A percentile compares a stretch with the other conserved stretches of the same genome.
phyloP scores from a whole-genome alignment of 2,888 invertebrate species.

The Metellina segmentata region DNA sequence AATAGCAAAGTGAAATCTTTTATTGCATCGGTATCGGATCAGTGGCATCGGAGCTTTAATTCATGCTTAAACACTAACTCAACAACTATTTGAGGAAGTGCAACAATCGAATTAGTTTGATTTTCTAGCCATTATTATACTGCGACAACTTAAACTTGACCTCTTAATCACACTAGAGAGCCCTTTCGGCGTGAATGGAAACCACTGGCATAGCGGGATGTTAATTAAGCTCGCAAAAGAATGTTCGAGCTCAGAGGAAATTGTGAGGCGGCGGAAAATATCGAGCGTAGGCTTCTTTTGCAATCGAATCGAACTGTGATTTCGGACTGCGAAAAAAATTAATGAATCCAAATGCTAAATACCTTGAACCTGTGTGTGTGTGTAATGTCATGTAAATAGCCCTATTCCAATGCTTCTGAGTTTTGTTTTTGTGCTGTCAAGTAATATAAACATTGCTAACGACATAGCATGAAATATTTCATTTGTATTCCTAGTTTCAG shows the following conservation, averaged over 20 bases:
- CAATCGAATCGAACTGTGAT: slow-evolving; percentile 5
- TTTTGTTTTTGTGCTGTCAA: too few relatives aligned
- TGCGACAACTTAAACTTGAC: slow-evolving; percentile 41
- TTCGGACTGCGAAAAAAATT: not conserved
- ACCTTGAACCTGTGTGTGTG: not conserved
- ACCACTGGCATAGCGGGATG: not conserved
- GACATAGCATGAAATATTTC: too few relatives aligned
- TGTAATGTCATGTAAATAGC: not conserved
- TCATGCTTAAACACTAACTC: not conserved
- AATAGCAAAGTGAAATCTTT: not conserved
- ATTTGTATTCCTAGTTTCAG: too few relatives aligned
- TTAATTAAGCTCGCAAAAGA: slow-evolving; percentile 17
- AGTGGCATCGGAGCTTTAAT: too few relatives aligned
- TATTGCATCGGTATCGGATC: too few relatives aligned
- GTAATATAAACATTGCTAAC: too few relatives aligned
- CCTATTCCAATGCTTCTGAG: not conserved
- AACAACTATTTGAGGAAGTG: slow-evolving; percentile 11
- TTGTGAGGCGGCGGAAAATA: slow-evolving; percentile 1
- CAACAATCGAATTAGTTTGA: slow-evolving; percentile 1
- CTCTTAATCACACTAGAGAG: slow-evolving; percentile 19
- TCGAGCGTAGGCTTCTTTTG: slow-evolving; percentile 23
- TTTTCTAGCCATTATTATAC: not conserved
- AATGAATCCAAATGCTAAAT: not conserved
- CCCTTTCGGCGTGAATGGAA: not conserved
- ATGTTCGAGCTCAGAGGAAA: slow-evolving; percentile 10